phyloP scores from a whole-genome alignment of 2,888 invertebrate species.

The Formica aserva region DNA sequence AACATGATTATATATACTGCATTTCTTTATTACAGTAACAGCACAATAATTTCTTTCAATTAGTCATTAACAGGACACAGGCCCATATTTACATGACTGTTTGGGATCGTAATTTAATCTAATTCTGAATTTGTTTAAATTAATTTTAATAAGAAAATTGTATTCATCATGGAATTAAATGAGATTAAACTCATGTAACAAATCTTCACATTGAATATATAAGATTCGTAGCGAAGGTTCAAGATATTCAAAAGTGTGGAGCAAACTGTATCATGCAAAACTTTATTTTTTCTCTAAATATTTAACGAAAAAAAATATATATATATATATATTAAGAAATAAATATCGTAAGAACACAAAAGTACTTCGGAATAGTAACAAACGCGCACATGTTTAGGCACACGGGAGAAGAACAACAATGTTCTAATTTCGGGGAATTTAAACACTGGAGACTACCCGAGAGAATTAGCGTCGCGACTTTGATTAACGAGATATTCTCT shows the following conservation, averaged over 20 bases:
- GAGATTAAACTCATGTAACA: conserved; percentile 19
- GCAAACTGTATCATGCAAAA: conserved; percentile 4
- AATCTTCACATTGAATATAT: background rate
- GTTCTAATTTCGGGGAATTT: background rate
- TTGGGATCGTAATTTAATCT: background rate
- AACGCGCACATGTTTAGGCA: conserved; percentile 13
- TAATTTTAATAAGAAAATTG: conserved; percentile 12
- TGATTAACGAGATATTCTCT: background rate
- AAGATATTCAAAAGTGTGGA: conserved; percentile 6
- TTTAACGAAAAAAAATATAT: conserved; percentile 18
- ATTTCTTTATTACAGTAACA: conserved; percentile 23
- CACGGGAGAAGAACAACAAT: background rate
- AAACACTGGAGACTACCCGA: background rate
- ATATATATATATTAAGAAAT: conserved; percentile 27
- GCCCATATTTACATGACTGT: conserved; percentile 27
- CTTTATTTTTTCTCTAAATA: conserved; percentile 14
- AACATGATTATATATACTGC: background rate
- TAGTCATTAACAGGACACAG: background rate
- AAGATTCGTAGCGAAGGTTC: background rate
- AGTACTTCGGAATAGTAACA: conserved; percentile 23
- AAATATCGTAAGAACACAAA: conserved; percentile 47
- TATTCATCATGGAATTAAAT: background rate
- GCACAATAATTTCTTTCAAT: conserved; percentile 5
- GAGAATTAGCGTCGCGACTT: background rate
- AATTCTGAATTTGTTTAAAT: background rate